These are phyloP conservation scores for Limnephilus lunatus DNA, from an alignment of 2,888 invertebrate genomes.

Conservation along the genomic window DNA sequence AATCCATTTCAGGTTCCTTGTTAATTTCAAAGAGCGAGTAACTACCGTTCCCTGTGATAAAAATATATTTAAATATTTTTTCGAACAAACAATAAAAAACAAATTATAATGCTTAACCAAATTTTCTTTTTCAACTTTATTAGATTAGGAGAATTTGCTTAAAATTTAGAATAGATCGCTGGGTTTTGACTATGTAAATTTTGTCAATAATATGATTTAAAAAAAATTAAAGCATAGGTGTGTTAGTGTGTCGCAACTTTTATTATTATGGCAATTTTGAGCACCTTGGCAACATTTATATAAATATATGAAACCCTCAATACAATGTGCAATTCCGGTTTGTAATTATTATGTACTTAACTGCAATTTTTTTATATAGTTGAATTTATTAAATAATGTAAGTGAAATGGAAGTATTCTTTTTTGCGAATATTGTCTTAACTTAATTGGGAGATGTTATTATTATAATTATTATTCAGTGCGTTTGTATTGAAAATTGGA, in stretches of 20 bases:
- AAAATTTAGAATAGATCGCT: background rate
- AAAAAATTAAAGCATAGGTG: conserved; percentile 25
- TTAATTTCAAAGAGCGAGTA: too few species aligned
- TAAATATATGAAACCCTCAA: conserved; percentile 49
- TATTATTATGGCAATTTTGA: conserved; percentile 36
- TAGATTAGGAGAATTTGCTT: conserved; percentile 37
- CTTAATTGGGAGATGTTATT: conserved; percentile 62
- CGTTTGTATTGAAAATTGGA: conserved; percentile 66
- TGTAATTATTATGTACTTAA: conserved; percentile 59
- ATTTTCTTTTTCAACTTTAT: conserved; percentile 29
- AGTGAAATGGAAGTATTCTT: conserved; percentile 61
- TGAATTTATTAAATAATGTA: conserved; percentile 57
- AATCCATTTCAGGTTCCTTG: too few species aligned
- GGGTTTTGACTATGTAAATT: conserved; percentile 54
- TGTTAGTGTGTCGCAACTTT: conserved; percentile 53
- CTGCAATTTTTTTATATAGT: conserved; percentile 66
- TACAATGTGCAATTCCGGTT: conserved; percentile 65
- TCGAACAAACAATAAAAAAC: too few species aligned
- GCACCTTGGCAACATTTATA: conserved; percentile 50
- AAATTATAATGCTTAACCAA: too few species aligned
- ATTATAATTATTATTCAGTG: conserved; percentile 61
- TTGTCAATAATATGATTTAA: conserved; percentile 55
- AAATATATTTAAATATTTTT: too few species aligned
- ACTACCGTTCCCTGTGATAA: too few species aligned
- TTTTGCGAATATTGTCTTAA: conserved; percentile 64